These are phyloP conservation scores for Channa maculata DNA, from an alignment of 2,113 vertebrate genomes.

Conservation along the genomic window DNA sequence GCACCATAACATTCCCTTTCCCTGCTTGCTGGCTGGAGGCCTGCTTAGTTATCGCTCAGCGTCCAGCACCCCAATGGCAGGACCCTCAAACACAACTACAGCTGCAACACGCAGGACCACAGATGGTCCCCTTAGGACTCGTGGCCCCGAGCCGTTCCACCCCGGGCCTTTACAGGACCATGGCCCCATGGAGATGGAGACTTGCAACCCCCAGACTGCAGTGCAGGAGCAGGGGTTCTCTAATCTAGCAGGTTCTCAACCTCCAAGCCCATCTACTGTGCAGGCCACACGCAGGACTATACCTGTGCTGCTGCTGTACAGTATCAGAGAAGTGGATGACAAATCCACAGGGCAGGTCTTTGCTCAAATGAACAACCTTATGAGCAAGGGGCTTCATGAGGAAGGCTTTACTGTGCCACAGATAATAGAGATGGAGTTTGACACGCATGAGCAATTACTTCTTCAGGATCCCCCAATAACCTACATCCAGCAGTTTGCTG, in stretches of 20 bases:
- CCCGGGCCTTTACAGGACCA: constrained; percentile 83
- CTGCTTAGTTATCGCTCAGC: constrained; percentile 95
- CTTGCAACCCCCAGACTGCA: constrained; percentile 86
- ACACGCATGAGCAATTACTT: constrained; percentile 95
- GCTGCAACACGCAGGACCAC: constrained; percentile 80
- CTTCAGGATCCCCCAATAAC: constrained; percentile 98
- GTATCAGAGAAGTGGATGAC: constrained; percentile 97
- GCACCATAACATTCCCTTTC: constrained; percentile 99
- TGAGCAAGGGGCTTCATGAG: constrained; percentile 97
- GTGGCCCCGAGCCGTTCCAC: constrained; percentile 87
- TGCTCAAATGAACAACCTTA: constrained; percentile 97
- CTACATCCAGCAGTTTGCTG: constrained; percentile 98
- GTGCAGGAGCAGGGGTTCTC: constrained; percentile 88
- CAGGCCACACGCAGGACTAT: constrained; percentile 92
- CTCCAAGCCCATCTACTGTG: constrained; percentile 79
- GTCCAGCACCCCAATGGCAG: constrained; percentile 88
- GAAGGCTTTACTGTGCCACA: constrained; percentile 98
- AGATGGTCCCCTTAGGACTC: constrained; percentile 93
- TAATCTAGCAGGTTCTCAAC: constrained; percentile 75
- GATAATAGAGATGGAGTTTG: constrained; percentile 99
- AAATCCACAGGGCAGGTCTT: constrained; percentile 97
- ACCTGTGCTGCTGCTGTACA: constrained; percentile 95
- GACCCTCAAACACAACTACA: constrained; percentile 82
- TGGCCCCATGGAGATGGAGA: constrained; percentile 96
- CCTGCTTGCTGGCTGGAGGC: constrained; percentile 95